Evolutionary conservation across 2,113 vertebrate genomes (phyloP).

Genomic region (Sciurus niger): DNA sequence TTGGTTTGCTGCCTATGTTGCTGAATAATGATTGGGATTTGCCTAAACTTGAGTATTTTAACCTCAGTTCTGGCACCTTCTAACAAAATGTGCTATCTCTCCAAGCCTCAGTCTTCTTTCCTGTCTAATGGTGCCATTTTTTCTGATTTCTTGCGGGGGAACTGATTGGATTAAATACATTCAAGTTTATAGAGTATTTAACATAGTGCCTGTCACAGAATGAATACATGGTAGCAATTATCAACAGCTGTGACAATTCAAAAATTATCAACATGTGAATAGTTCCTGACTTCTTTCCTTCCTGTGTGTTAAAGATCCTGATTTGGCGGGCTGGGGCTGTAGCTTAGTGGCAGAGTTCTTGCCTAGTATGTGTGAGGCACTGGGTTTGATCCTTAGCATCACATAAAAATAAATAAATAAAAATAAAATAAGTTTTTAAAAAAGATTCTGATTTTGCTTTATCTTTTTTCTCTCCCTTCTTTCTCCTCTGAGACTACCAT

Average conservation of each 20-base stretch:
- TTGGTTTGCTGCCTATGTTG: constrained; percentile 7
- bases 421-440: too few relatives aligned
- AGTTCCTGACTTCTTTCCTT: background rate
- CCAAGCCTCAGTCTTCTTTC: constrained; percentile 38
- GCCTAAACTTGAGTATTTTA: constrained; percentile 59
- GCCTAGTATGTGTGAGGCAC: too few relatives aligned
- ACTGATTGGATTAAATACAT: background rate
- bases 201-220: background rate
- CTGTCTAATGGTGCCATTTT: constrained; percentile 39
- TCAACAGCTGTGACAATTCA: background rate
- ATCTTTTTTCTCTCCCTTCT: background rate
- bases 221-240: constrained; percentile 19
- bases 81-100: background rate
- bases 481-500: background rate
- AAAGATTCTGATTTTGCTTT: background rate
- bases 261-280: background rate
- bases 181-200: constrained; percentile 20
- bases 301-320: background rate
- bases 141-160: constrained; percentile 29
- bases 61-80: background rate
- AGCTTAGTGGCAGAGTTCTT: too few relatives aligned
- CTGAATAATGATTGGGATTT: constrained; percentile 53
- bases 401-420: too few relatives aligned
- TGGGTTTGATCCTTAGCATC: too few relatives aligned
- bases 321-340: background rate